Base-by-base conservation (phyloP, 2,797 vertebrate species). In the Chaunax sp. region DNA sequence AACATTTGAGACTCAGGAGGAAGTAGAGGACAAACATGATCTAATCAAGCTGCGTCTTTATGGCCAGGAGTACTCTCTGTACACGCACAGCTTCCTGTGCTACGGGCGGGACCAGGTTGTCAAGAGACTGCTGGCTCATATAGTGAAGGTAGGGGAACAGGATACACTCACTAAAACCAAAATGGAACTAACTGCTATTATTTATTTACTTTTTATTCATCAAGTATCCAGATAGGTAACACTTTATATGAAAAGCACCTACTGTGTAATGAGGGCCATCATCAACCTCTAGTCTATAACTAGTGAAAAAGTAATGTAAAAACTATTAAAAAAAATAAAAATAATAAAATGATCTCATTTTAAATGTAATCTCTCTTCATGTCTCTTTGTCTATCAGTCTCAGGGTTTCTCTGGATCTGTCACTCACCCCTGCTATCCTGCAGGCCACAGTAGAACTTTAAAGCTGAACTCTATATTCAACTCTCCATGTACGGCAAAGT, bases 61-160 rank as follows among this genome's bases (percentile, higher is more conserved):
- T 0, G 95, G 95, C 3, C 84, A 87, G 2, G 79, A 93, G 47
- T 95, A 96, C 90, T 89, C 86, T 1, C 67, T 97, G 56, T 98
- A 97, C 88, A 95, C 95, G 0, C 95, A 96, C 85, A 98, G 96
- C 89, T 95, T 95, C 90, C 94, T 96, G 58, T 98, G 96, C 83
- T 97, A 95, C 0, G 96, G 96, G 1, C 89, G 83, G 2, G 93
- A 86, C 58, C 94, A 97, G 88, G 81, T 92, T 38, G 83, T 96
- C 38, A 91, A 66, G 61, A 85, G 72, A 41, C 87, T 94, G 56
- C 71, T 91, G 77, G 93, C 91, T 49, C 80, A 89, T 13, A n/a
- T 94, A 3, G 5, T 93, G 18, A 73, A 82, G 90, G 93, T 94
- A 89, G 18, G 4, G 15, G 4, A 25, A 37, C 28, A 15, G 1